phyloP scores from a whole-genome alignment of 2,797 vertebrate genomes.

The Xenopus petersii region DNA sequence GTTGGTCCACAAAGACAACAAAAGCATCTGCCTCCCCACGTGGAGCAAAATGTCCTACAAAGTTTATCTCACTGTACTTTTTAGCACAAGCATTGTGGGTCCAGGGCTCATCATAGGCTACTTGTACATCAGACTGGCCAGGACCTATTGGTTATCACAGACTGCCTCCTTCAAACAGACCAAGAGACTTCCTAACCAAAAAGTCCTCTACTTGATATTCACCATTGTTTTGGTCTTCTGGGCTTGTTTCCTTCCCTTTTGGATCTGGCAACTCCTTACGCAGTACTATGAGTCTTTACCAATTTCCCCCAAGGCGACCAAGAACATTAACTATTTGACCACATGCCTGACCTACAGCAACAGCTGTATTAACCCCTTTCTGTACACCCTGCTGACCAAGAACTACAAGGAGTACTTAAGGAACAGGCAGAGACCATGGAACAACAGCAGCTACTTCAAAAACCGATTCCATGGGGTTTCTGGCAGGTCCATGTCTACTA shows the following conservation, averaged over 20 bases:
- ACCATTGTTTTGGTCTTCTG: slow-evolving; percentile 89
- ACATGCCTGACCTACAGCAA: slow-evolving; percentile 91
- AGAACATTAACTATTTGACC: slow-evolving; percentile 87
- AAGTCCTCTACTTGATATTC: slow-evolving; percentile 91
- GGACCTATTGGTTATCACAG: slow-evolving; percentile 87
- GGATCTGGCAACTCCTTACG: slow-evolving; percentile 88
- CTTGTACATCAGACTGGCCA: slow-evolving; percentile 82
- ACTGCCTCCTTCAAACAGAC: slow-evolving; percentile 85
- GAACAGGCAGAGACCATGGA: slow-evolving; percentile 73
- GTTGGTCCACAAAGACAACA: slow-evolving; percentile 72
- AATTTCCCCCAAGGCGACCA: slow-evolving; percentile 74
- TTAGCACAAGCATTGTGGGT: slow-evolving; percentile 87
- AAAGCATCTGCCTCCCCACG: slow-evolving; percentile 79
- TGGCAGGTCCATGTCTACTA: slow-evolving; percentile 76
- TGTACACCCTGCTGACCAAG: slow-evolving; percentile 90
- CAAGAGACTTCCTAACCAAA: slow-evolving; percentile 84
- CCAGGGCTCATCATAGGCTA: slow-evolving; percentile 87
- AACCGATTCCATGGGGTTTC: slow-evolving; percentile 73
- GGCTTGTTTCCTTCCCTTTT: slow-evolving; percentile 93
- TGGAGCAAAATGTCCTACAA: slow-evolving; percentile 78
- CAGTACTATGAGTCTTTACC: slow-evolving; percentile 74
- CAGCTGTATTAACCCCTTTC: slow-evolving; percentile 92
- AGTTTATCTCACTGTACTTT: slow-evolving; percentile 83
- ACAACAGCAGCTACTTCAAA: slow-evolving; percentile 64
- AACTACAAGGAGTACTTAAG: slow-evolving; percentile 91